Conservation (phyloP, 1,140 invertebrate genomes). For the Amphibalanus amphitrite region DNA sequence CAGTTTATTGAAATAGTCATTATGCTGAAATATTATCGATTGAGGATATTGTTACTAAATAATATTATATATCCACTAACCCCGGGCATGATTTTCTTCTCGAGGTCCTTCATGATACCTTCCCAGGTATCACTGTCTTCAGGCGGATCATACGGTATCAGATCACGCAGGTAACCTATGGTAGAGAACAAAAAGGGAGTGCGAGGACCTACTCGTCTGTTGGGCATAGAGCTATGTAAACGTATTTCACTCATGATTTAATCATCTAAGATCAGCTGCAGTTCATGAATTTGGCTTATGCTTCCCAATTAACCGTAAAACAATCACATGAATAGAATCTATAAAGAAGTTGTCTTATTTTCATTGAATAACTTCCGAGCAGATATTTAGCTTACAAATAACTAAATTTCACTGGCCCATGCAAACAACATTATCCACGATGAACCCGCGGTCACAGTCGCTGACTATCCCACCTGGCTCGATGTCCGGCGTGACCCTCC, state of each 20-base stretch:
- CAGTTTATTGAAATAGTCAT: neutral
- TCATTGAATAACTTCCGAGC: slow-evolving; percentile 21
- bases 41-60: no score
- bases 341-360: neutral
- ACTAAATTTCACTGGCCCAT: neutral
- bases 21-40: no score
- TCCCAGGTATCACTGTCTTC: slow-evolving; percentile 76
- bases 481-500: slow-evolving; percentile 73
- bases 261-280: neutral
- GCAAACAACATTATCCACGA: no score
- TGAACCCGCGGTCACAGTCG: neutral
- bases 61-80: slow-evolving; percentile 30
- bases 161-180: slow-evolving; percentile 59
- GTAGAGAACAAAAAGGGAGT: neutral
- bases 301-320: neutral
- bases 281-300: neutral
- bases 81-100: slow-evolving; percentile 93
- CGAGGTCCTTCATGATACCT: slow-evolving; percentile 82
- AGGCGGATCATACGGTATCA: slow-evolving; percentile 70
- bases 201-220: neutral
- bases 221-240: no score
- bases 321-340: neutral
- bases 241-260: neutral
- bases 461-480: slow-evolving; percentile 36
- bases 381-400: neutral